phyloP scores from a whole-genome alignment of 2,888 invertebrate genomes.

The Trileptium ribeirensis region DNA sequence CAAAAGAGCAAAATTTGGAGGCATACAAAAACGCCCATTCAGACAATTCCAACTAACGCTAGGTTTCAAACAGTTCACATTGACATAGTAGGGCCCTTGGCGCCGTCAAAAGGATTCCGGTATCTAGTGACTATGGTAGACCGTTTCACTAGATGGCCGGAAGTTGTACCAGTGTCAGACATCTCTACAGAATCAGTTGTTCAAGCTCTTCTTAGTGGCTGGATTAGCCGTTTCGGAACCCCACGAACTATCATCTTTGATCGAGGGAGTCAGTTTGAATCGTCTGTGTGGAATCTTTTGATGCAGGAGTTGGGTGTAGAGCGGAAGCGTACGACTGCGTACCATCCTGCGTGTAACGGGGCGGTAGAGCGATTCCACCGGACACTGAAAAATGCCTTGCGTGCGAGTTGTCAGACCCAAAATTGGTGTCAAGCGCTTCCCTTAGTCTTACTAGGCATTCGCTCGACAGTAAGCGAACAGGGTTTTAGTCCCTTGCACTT shows the following conservation, averaged over 20 bases:
- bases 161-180: neutral
- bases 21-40: neutral
- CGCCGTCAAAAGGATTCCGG: neutral
- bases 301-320: neutral
- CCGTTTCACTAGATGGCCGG: neutral
- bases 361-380: neutral
- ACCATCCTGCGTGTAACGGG: slow-evolving; percentile 3
- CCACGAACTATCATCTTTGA: neutral
- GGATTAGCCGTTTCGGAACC: neutral
- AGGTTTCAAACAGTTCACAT: slow-evolving; percentile 6
- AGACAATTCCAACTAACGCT: neutral
- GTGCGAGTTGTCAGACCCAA: neutral
- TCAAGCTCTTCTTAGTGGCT: neutral
- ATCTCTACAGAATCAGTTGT: neutral
- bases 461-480: neutral
- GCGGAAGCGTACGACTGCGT: neutral
- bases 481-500: neutral
- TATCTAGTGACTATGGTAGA: neutral
- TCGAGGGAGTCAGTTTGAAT: slow-evolving; percentile 2
- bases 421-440: neutral
- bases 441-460: neutral
- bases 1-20: neutral
- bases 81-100: neutral
- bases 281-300: neutral
- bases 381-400: neutral